Conservation (phyloP, 1,140 invertebrate genomes). For the Cherax destructor region DNA sequence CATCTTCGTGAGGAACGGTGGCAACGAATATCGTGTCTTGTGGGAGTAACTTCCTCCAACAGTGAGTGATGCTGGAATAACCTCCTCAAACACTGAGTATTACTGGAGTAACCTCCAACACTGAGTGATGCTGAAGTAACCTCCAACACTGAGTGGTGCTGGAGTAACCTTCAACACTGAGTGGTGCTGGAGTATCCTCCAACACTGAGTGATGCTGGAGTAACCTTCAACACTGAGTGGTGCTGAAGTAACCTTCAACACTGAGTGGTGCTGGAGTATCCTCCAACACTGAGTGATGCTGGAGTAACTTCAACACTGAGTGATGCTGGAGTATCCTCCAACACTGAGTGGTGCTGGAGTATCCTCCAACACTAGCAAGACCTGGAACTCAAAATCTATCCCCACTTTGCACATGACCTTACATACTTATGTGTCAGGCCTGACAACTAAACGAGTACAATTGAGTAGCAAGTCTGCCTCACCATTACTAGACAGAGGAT, state of each 20-base stretch:
- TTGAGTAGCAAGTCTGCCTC: too few species aligned
- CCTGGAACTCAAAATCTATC: background rate
- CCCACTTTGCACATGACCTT: background rate
- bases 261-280: too few species aligned
- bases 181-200: background rate
- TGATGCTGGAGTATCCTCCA: background rate
- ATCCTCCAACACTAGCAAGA: background rate
- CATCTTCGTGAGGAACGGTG: constrained; percentile 27
- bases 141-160: background rate
- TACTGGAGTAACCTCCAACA: background rate
- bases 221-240: background rate
- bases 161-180: background rate
- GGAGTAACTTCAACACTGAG: background rate
- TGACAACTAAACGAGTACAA: too few species aligned
- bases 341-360: background rate
- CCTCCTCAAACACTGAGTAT: background rate
- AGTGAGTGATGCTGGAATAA: too few species aligned
- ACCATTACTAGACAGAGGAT: too few species aligned
- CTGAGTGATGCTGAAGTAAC: too few species aligned
- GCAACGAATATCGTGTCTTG: constrained; percentile 21
- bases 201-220: too few species aligned
- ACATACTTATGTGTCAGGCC: too few species aligned
- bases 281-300: too few species aligned
- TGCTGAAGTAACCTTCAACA: too few species aligned
- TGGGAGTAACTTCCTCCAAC: background rate